Percentiles rank a stretch among this genome's conserved stretches.
phyloP scores from a whole-genome alignment of 2,888 invertebrate species.

The Apamea monoglypha region DNA sequence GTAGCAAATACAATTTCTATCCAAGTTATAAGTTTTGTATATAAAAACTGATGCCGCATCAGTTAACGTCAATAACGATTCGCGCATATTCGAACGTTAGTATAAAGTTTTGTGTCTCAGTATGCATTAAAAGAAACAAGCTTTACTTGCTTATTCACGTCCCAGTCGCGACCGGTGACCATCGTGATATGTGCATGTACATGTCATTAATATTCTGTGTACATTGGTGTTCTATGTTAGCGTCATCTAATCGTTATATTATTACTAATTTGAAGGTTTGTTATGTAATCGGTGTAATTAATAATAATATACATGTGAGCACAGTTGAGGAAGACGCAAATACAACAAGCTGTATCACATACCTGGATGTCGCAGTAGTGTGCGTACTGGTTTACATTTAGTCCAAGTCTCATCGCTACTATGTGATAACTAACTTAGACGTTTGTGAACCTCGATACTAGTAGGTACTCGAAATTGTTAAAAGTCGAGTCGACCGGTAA shows the following conservation, averaged over 20 bases:
- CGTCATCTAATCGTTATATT: conserved; percentile 65
- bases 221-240: conserved; percentile 72
- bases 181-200: conserved; percentile 75
- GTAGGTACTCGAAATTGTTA: conserved; percentile 39
- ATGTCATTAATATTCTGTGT: conserved; percentile 77
- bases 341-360: conserved; percentile 88
- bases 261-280: conserved; percentile 78
- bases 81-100: conserved; percentile 23
- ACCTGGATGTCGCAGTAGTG: conserved; percentile 79
- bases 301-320: conserved; percentile 77
- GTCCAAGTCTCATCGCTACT: conserved; percentile 78
- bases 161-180: conserved; percentile 61
- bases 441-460: conserved; percentile 21
- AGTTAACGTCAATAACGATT: conserved; percentile 30
- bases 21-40: conserved; percentile 31
- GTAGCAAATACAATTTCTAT: conserved; percentile 19
- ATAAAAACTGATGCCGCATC: conserved; percentile 34
- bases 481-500: conserved; percentile 19
- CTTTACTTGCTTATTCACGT: conserved; percentile 20
- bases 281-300: conserved; percentile 74
- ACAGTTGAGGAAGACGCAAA: conserved; percentile 87
- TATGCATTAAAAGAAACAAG: conserved; percentile 26
- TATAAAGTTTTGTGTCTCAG: conserved; percentile 26
- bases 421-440: conserved; percentile 39
- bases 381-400: conserved; percentile 88